Conservation (phyloP, 2,888 invertebrate genomes). For the Spodoptera picta region DNA sequence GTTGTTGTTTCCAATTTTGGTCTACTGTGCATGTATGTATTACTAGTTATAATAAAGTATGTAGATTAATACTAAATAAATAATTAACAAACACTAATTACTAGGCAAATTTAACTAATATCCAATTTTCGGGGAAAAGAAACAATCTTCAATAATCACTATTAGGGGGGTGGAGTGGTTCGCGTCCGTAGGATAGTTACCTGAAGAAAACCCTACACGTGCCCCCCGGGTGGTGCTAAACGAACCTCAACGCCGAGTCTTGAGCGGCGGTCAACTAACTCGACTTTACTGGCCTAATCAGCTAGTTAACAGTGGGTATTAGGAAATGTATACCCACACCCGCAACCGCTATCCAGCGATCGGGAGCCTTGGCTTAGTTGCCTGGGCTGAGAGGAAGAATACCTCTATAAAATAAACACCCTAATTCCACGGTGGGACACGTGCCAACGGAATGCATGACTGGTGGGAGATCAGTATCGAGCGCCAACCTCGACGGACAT, state of each 20-base stretch:
- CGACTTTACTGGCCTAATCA: background rate
- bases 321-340: constrained; percentile 9
- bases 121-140: too few relatives aligned
- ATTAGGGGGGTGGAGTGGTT: too few relatives aligned
- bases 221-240: too few relatives aligned
- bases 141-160: too few relatives aligned
- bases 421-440: constrained; percentile 41
- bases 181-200: too few relatives aligned
- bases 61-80: too few relatives aligned
- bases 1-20: too few relatives aligned
- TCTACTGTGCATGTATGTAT: too few relatives aligned
- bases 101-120: too few relatives aligned
- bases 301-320: background rate
- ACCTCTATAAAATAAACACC: constrained; percentile 40
- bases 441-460: constrained; percentile 42
- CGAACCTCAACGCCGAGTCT: constrained; percentile 7
- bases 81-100: too few relatives aligned
- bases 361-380: constrained; percentile 9
- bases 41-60: too few relatives aligned
- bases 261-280: background rate
- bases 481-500: constrained; percentile 40
- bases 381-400: constrained; percentile 28
- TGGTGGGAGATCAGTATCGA: constrained; percentile 27
- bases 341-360: constrained; percentile 3
- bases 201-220: too few relatives aligned